Evolutionary conservation across 1,140 invertebrate genomes (phyloP), one percentile per base, ranked within the genome.

Genomic region (Ganaspis sp.): DNA sequence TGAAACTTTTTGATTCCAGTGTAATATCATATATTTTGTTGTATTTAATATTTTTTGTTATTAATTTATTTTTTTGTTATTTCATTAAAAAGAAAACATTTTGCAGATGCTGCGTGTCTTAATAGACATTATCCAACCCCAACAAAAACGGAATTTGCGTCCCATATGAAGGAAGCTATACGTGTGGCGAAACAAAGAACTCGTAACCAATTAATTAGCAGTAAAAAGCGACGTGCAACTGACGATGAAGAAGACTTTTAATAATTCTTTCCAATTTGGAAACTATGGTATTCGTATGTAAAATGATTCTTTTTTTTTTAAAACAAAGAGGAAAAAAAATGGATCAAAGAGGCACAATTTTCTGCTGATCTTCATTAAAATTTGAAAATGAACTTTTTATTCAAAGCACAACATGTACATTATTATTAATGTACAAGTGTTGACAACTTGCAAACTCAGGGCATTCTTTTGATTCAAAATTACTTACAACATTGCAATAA

Each of bases 171-270:
- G 9, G 82, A 84, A 45, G 80, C 82, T 17, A 74, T 84, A 29
- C 74, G 82, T 9, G 82, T 84, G 11, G 82, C 82, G 15, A 84
- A 84, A 70, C 82, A 84, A 72, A 75, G 82, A 34, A 84, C 80
- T 71, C 80, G 82, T 0, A 84, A 84, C 76, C 80, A 49, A 49
- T 17, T n/a, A 17, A n/a, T 49, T 34, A 34, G 29, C 76, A 0
- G 80, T 78, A n/a, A 80, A 80, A 15, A 75, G 80, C 19, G 78
- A 76, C 9, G 78, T 69, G 23, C 76, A 79, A 0, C 74, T 76
- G 17, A 83, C n/a, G 82, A 83, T 58, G 82, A 83, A 17, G 82
- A 83, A 42, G 82, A 83, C 34, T 83, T 76, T 0, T 81, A 83
- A 49, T 49, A 71, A 74, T 70, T 70, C 9, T 76, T 26, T 64